A percentile compares a stretch with the other conserved stretches of the same genome.
These are phyloP conservation scores for Pantherophis vulpinus DNA, from an alignment of 2,797 vertebrate species.

Conservation along the genomic window DNA sequence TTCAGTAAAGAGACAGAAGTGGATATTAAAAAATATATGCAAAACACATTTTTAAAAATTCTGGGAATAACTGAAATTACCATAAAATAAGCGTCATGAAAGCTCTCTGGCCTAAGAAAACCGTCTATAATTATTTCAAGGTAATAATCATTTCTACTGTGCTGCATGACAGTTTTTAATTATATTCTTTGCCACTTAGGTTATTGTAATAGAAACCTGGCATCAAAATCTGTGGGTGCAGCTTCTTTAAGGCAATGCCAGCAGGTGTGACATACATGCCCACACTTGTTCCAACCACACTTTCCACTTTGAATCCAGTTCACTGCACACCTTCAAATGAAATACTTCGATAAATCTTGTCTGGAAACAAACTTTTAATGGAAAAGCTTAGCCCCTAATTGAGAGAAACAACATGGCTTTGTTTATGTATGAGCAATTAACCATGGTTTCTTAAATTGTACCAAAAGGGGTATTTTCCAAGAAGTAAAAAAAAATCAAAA, in stretches of 20 bases:
- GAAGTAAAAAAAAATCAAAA: neutral
- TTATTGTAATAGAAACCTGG: neutral
- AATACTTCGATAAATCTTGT: neutral
- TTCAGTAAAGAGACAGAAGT: neutral
- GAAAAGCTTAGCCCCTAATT: neutral
- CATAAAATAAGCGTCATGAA: neutral
- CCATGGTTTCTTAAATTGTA: neutral
- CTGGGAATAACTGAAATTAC: neutral
- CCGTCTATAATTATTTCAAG: neutral
- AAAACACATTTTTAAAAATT: neutral
- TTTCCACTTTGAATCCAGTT: neutral
- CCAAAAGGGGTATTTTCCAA: neutral
- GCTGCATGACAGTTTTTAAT: neutral
- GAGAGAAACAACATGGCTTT: neutral
- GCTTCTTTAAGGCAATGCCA: neutral
- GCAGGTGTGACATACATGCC: neutral
- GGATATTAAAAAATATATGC: neutral
- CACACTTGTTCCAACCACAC: neutral
- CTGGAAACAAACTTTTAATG: neutral
- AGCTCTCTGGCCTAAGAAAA: neutral
- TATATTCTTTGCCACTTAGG: neutral
- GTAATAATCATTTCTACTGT: neutral
- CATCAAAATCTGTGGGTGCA: neutral
- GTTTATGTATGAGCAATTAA: neutral
- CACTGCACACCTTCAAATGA: neutral